Percentiles rank a stretch among this genome's conserved stretches.
These are phyloP conservation scores for Clarias batrachus DNA, from an alignment of 2,113 vertebrate species.

Conservation along the genomic window DNA sequence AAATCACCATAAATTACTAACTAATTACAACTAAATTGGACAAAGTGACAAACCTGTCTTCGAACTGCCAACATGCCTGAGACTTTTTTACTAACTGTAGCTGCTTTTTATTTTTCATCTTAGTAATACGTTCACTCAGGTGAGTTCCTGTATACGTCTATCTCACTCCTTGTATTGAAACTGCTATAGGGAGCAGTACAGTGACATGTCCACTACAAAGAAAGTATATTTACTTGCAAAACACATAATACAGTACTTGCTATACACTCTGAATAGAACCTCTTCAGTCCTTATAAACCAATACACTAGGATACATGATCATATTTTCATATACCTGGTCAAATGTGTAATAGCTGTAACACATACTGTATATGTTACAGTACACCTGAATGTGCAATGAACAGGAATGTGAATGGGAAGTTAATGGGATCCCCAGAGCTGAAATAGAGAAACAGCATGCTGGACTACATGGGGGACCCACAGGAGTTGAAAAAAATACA, in stretches of 20 bases:
- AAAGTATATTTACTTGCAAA: background rate
- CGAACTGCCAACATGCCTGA: slow-evolving; percentile 28
- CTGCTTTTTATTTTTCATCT: slow-evolving; percentile 40
- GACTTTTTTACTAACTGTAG: slow-evolving; percentile 9
- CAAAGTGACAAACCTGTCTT: slow-evolving; percentile 48
- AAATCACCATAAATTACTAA: background rate
- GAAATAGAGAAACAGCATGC: background rate
- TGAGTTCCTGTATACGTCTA: slow-evolving; percentile 51
- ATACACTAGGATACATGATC: background rate
- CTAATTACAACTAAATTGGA: background rate
- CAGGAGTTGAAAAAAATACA: background rate
- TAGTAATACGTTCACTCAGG: slow-evolving; percentile 25
- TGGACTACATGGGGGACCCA: background rate
- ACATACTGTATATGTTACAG: background rate
- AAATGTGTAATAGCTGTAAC: background rate
- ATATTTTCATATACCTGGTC: background rate
- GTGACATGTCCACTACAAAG: background rate
- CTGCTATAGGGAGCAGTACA: background rate
- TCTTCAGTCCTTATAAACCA: background rate
- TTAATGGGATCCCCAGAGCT: background rate
- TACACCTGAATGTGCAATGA: background rate
- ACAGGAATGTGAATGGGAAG: background rate
- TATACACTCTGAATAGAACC: background rate
- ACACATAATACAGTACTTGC: too few species aligned
- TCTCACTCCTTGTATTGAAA: background rate